Evolutionary conservation across 2,797 vertebrate genomes (phyloP).

Genomic region (Macropus fuliginosus): DNA sequence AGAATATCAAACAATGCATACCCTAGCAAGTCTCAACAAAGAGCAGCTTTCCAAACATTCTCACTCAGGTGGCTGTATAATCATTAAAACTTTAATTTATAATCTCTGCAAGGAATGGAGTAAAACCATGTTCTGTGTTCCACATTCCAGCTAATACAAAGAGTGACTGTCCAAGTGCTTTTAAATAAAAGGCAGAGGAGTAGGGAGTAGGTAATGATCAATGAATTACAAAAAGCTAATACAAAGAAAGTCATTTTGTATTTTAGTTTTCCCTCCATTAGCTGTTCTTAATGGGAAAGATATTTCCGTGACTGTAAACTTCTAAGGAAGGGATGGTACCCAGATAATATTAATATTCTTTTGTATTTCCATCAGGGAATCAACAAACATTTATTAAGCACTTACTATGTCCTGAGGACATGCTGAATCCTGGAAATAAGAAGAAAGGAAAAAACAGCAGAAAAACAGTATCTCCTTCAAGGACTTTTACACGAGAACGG

Average conservation of each 20-base stretch:
- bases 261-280: conserved; percentile 42
- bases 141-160: conserved; percentile 52
- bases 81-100: conserved; percentile 64
- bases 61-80: conserved; percentile 55
- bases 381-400: neutral
- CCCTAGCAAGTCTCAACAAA: conserved; percentile 70
- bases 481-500: neutral
- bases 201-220: conserved; percentile 37
- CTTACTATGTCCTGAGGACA: neutral
- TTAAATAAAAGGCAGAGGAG: conserved; percentile 39
- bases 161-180: conserved; percentile 22
- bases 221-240: conserved; percentile 67
- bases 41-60: conserved; percentile 65
- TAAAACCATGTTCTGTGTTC: conserved; percentile 64
- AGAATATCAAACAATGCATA: conserved; percentile 57
- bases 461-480: neutral
- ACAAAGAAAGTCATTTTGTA: conserved; percentile 56
- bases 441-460: neutral
- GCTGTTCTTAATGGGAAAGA: conserved; percentile 47
- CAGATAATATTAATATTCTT: neutral
- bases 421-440: neutral
- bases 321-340: neutral
- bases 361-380: neutral
- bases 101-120: conserved; percentile 59
- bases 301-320: conserved; percentile 16